Evolutionary conservation across 2,888 invertebrate species (phyloP), one percentile per base, ranked within the genome.

Genomic region (Trimorus sp.): DNA sequence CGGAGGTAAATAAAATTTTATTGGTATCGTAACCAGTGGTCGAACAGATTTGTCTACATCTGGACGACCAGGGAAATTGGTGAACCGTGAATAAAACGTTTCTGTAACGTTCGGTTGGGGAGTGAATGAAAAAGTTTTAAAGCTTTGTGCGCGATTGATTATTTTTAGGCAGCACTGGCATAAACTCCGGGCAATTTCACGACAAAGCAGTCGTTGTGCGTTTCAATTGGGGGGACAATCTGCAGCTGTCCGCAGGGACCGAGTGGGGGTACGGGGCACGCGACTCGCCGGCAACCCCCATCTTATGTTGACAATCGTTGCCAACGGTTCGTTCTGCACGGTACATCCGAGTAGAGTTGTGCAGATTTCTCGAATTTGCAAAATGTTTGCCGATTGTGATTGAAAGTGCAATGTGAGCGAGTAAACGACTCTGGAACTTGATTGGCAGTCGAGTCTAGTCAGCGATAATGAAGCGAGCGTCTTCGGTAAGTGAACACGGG

Each of bases 211-310:
- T 69, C 75, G 68, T 78, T 73, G 79, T 75, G 62, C 69, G 78
- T 82, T 78, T 74, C 68, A 58, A 70, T 79, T 59, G 76, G 6
- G 81, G 83, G 83, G 74, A 71, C 80, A 79, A 73, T 80, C 79
- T 82, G 86, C 86, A 86, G 86, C 86, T 85, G 86, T 75, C 71
- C 69, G 48, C 51, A 69, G 68, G 59, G 48, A 42, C 0, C 38
- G 54, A 78, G 86, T 85, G 88, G 87, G 88, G 86, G 65, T 83
- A 66, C 68, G 76, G 85, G 87, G 86, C 87, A 87, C 87, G 87
- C 87, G 87, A 87, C 87, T 74, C 38, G 58, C 58, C 65, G 59
- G 49, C 40, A 71, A 82, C 66, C 79, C 82, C 82, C 79, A 78
- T 83, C 56, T 60, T 66, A 71, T 63, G 66, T 53, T 68, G 75